Conservation (phyloP, 1,140 invertebrate genomes). For the Drosophila pallidifrons region DNA sequence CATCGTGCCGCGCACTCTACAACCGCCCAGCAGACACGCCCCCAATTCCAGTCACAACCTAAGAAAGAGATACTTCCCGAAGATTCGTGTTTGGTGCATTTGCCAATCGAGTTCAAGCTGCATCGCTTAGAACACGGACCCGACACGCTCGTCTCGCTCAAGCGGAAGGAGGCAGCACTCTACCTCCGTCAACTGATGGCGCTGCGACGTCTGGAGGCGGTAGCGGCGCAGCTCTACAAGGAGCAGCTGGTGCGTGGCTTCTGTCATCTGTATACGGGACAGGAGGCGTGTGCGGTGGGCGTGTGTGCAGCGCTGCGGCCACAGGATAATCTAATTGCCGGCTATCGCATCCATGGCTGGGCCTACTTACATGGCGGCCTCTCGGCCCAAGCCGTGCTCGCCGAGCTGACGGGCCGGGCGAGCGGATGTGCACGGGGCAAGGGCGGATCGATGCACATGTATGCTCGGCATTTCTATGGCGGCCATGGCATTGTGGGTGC, state of each 20-base stretch:
- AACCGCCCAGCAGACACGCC: constrained; percentile 16
- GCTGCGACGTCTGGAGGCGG: constrained; percentile 95
- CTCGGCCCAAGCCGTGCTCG: constrained; percentile 89
- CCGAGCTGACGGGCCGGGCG: constrained; percentile 93
- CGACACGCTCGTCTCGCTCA: constrained; percentile 88
- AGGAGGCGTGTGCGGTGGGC: constrained; percentile 87
- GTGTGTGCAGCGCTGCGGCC: constrained; percentile 87
- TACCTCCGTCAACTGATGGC: constrained; percentile 93
- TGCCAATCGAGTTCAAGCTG: constrained; percentile 90
- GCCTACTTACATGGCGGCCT: constrained; percentile 90
- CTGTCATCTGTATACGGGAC: constrained; percentile 92
- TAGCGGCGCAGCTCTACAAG: constrained; percentile 95
- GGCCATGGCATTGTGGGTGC: constrained; percentile 95
- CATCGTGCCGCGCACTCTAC: neutral
- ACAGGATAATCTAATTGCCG: constrained; percentile 89
- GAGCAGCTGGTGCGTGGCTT: constrained; percentile 92
- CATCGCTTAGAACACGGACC: constrained; percentile 96
- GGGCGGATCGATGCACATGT: constrained; percentile 89
- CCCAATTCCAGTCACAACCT: neutral
- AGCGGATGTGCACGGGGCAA: constrained; percentile 90
- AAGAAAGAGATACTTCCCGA: neutral
- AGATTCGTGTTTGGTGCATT: constrained; percentile 9
- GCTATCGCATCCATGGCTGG: constrained; percentile 89
- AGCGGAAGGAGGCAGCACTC: constrained; percentile 91
- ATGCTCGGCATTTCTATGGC: constrained; percentile 89